Evolutionary conservation across 1,140 invertebrate genomes (phyloP).

Genomic region (Dreissena rostriformis): DNA sequence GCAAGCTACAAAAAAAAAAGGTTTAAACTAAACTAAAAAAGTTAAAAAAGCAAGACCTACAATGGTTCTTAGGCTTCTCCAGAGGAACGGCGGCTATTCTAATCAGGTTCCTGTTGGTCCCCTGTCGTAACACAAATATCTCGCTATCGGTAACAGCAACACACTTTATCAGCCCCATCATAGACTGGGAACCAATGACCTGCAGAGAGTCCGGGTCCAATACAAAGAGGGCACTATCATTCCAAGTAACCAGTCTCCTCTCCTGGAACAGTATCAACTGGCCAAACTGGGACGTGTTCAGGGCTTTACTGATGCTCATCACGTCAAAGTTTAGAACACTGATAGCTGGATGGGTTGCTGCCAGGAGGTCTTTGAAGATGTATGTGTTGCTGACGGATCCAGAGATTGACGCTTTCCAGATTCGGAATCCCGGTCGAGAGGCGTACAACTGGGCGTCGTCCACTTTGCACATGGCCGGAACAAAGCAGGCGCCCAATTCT

Average conservation of each 20-base stretch:
- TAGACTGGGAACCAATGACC: slow-evolving; percentile 81
- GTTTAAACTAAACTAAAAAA: neutral
- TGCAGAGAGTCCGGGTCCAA: slow-evolving; percentile 86
- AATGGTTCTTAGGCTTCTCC: slow-evolving; percentile 7
- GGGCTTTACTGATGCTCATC: slow-evolving; percentile 8
- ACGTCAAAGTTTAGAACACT: slow-evolving; percentile 58
- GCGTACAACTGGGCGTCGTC: slow-evolving; percentile 85
- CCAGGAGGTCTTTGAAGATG: slow-evolving; percentile 89
- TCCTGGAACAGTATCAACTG: slow-evolving; percentile 86
- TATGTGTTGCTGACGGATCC: slow-evolving; percentile 92
- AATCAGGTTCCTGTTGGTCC: slow-evolving; percentile 70
- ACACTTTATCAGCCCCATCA: slow-evolving; percentile 82
- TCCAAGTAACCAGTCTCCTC: slow-evolving; percentile 89
- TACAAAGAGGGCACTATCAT: slow-evolving; percentile 87
- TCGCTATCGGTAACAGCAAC: slow-evolving; percentile 86
- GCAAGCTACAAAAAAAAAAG: neutral
- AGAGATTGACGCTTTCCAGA: slow-evolving; percentile 90
- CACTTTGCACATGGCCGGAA: slow-evolving; percentile 71
- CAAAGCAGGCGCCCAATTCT: slow-evolving; percentile 79
- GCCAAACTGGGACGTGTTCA: slow-evolving; percentile 84
- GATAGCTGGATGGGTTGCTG: slow-evolving; percentile 58
- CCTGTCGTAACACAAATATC: slow-evolving; percentile 87
- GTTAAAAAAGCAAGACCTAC: slow-evolving; percentile 8
- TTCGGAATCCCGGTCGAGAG: slow-evolving; percentile 88
- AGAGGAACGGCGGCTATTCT: slow-evolving; percentile 62